phyloP scores from a whole-genome alignment of 2,888 invertebrate genomes.

The Vesta saturnalis region DNA sequence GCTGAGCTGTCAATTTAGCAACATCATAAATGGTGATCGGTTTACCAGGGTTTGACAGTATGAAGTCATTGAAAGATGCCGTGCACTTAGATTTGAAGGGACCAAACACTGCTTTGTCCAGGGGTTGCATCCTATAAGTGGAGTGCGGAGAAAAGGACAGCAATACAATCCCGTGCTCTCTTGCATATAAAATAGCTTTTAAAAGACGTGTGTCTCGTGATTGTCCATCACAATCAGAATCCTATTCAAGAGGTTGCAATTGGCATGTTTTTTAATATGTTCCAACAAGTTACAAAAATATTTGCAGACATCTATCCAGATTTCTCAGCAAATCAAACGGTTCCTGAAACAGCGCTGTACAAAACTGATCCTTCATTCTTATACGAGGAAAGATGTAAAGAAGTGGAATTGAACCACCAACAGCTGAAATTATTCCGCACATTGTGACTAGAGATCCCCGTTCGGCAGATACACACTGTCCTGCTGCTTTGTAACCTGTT shows the following conservation, averaged over 20 bases:
- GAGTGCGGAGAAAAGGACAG: no score
- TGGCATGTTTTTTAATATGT: constrained; percentile 36
- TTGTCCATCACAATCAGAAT: no score
- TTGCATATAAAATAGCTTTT: no score
- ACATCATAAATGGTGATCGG: constrained; percentile 2
- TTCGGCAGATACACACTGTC: constrained; percentile 38
- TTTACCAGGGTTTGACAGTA: constrained; percentile 2
- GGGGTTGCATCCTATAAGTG: no score
- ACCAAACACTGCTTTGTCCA: constrained; percentile 12
- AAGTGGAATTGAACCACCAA: constrained; percentile 39
- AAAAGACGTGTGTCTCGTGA: no score
- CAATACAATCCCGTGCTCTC: no score
- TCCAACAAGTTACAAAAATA: constrained; percentile 36
- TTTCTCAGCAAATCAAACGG: constrained; percentile 31
- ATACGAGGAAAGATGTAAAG: constrained; percentile 41
- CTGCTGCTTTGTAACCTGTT: constrained; percentile 32
- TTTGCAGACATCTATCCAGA: constrained; percentile 39
- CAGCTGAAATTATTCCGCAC: constrained; percentile 24
- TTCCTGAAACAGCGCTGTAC: constrained; percentile 29
- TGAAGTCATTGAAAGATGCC: constrained; percentile 1
- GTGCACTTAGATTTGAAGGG: constrained; percentile 4
- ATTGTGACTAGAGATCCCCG: constrained; percentile 42
- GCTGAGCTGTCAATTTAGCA: constrained; percentile 10
- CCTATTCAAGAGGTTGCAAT: constrained; percentile 14
- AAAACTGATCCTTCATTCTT: constrained; percentile 30